These are phyloP conservation scores for Regulus satrapa DNA, from an alignment of 2,113 vertebrate species.

Conservation along the genomic window DNA sequence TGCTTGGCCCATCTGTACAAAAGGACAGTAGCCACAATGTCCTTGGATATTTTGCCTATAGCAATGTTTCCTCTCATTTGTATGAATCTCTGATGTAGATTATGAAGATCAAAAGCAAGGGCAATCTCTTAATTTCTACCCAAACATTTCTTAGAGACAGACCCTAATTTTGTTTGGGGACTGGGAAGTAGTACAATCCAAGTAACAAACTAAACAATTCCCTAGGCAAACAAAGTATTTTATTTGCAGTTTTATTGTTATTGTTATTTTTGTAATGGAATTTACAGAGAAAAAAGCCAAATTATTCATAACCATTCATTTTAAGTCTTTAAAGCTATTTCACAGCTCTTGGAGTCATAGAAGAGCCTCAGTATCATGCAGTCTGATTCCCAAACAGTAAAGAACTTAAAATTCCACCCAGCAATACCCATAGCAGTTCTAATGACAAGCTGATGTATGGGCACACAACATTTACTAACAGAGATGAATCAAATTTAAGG, in stretches of 20 bases:
- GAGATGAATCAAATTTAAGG: neutral
- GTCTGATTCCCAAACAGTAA: neutral
- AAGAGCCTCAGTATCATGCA: neutral
- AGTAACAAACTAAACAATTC: slow-evolving; percentile 6
- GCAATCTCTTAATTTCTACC: neutral
- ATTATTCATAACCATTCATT: neutral
- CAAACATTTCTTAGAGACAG: neutral
- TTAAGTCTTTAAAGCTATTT: slow-evolving; percentile 25
- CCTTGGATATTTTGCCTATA: neutral
- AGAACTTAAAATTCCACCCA: neutral
- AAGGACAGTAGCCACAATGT: neutral
- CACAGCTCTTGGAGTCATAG: neutral
- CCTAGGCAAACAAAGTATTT: neutral
- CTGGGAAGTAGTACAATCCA: neutral
- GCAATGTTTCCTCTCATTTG: neutral
- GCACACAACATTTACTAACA: neutral
- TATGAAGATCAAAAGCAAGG: neutral
- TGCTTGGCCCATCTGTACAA: neutral
- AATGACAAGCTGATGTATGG: neutral
- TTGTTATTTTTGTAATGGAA: slow-evolving; percentile 5
- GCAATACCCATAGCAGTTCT: neutral
- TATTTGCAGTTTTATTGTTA: neutral
- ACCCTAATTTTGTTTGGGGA: neutral
- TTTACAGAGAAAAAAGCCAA: neutral
- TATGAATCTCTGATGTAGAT: neutral